Evolutionary conservation across 2,888 invertebrate genomes (phyloP).

Genomic region (Cosmia trapezina): DNA sequence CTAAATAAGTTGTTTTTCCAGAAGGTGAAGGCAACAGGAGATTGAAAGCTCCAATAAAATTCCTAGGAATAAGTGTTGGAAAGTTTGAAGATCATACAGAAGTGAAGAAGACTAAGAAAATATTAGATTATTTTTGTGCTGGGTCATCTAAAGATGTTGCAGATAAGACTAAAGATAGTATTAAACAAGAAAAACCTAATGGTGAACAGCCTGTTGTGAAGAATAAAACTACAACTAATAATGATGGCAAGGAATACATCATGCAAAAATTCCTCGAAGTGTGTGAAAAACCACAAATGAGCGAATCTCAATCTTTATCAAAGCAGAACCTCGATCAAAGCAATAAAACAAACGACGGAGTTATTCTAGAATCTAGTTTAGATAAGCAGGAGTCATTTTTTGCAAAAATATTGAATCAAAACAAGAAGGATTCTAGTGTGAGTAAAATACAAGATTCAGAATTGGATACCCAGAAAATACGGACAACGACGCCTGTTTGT

Average conservation of each 20-base stretch:
- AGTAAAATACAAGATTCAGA: constrained; percentile 39
- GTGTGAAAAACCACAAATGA: constrained; percentile 45
- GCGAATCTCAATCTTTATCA: neutral
- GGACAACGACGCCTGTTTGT: constrained; percentile 75
- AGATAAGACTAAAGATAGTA: constrained; percentile 56
- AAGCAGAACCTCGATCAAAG: constrained; percentile 7
- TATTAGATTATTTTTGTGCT: constrained; percentile 91
- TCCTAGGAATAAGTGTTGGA: constrained; percentile 94
- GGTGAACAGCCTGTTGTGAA: constrained; percentile 27
- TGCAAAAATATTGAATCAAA: constrained; percentile 79
- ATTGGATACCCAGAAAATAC: constrained; percentile 45
- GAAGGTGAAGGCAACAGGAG: constrained; percentile 80
- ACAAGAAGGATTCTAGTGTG: constrained; percentile 35
- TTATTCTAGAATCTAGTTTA: constrained; percentile 73
- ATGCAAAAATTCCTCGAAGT: constrained; percentile 77
- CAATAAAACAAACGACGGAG: constrained; percentile 28
- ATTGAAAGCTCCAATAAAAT: constrained; percentile 91
- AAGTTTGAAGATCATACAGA: constrained; percentile 93
- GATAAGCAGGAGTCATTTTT: constrained; percentile 88
- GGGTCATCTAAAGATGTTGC: constrained; percentile 75
- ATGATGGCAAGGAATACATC: constrained; percentile 77
- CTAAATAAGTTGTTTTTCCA: constrained; percentile 67
- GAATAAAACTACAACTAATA: constrained; percentile 47
- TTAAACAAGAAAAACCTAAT: constrained; percentile 34
- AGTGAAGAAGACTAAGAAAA: constrained; percentile 88